Evolutionary conservation across 2,113 vertebrate species (phyloP).

Genomic region (Notarius lentiginosus): DNA sequence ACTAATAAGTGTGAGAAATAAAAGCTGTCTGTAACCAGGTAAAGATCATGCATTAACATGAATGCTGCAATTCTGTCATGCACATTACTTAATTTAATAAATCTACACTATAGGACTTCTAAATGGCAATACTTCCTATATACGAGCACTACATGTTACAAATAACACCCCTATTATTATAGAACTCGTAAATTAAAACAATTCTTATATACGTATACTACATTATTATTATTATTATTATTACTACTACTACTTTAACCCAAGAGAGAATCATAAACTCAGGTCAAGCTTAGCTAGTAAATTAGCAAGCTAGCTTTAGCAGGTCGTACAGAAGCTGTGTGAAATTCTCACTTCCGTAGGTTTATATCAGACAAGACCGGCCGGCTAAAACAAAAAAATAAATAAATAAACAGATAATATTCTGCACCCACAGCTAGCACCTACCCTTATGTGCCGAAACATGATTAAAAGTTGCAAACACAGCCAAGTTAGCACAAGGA

Average conservation of each 20-base stretch:
- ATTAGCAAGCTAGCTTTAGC: neutral
- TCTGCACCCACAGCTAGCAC: neutral
- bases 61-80: neutral
- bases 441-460: constrained; percentile 59
- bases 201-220: neutral
- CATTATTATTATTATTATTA: neutral
- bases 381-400: neutral
- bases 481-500: constrained; percentile 31
- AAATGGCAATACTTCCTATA: neutral
- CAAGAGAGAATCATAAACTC: neutral
- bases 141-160: neutral
- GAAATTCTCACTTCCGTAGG: neutral
- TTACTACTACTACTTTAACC: neutral
- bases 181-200: neutral
- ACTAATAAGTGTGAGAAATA: neutral
- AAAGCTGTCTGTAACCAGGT: neutral
- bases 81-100: neutral
- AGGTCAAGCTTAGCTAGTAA: neutral
- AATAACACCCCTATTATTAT: neutral
- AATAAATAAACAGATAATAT: neutral
- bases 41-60: neutral
- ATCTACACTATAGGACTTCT: neutral
- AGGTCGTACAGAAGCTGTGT: neutral
- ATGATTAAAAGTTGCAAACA: constrained; percentile 42
- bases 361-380: neutral